Evolutionary conservation across 2,888 invertebrate species (phyloP), one percentile per base, ranked within the genome.

Genomic region (Drosophila subquinaria): DNA sequence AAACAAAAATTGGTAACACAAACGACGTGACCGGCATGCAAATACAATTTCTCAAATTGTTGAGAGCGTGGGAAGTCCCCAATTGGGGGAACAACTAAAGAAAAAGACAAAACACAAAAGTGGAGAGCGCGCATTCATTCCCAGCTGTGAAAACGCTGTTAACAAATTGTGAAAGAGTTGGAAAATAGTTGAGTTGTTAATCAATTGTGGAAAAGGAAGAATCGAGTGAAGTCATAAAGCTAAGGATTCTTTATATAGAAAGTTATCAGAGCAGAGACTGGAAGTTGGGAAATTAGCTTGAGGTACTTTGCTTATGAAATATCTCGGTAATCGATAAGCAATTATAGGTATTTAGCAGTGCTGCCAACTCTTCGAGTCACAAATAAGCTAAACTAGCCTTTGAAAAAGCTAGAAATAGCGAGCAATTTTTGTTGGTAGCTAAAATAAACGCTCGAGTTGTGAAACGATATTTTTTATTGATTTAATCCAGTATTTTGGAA

Each of bases 21-120:
- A 20, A 13, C 59, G 48, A 75, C 80, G 60, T 75, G 76, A 69
- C 50, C 27, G 47, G 47, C 47, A 64, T 64, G 48, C 53, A 36
- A 48, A 80, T 76, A 76, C 52, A 55, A 64, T 76, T 70, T 76
- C 55, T 51, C 45, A 80, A 76, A 70, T 70, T 62, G 48, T 48
- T 52, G 33, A 43, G 65, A 48, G 59, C 79, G 82, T 81, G 77
- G 74, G 79, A 78, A 81, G 64, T 66, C 9, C 20, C 17, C 48
- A 15, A 15, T 20, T 17, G 1, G 38, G n/a, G 38, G 38, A 53
- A 9, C 20, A 27, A 15, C 47, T 11, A 11, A n/a, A 11, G 53
- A 23, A 23, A 23, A 2, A 61, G 20, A 53, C 52, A 59, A 38
- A 42, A 47, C 23, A 38, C 23, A 51, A 51, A 40, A 20, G 11